phyloP scores from a whole-genome alignment of 2,113 vertebrate genomes.

The Bungarus multicinctus region DNA sequence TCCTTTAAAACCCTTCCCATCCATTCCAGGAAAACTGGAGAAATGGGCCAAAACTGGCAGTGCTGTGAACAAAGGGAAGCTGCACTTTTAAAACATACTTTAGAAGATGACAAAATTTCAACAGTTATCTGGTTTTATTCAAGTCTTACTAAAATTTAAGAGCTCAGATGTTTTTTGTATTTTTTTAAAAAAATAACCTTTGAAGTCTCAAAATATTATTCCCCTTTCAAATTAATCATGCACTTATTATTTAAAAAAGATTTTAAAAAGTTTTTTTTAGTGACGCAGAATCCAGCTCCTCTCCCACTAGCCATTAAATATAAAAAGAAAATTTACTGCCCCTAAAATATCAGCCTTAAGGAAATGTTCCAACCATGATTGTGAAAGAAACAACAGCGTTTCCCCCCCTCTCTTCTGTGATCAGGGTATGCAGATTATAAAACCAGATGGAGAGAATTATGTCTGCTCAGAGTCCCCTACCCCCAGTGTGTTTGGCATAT shows the following conservation, averaged over 20 bases:
- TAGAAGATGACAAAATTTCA: background rate
- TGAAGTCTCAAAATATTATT: slow-evolving; percentile 28
- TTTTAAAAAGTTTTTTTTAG: background rate
- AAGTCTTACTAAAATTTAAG: background rate
- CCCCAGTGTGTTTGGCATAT: slow-evolving; percentile 21
- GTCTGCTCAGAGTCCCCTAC: background rate
- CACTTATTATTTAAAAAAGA: slow-evolving; percentile 12
- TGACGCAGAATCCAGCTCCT: background rate
- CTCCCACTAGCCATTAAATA: background rate
- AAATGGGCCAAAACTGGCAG: background rate
- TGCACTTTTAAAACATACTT: background rate
- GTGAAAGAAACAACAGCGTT: background rate
- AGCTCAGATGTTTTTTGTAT: background rate
- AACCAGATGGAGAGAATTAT: slow-evolving; percentile 23
- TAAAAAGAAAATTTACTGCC: slow-evolving; percentile 12
- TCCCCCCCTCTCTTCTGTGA: background rate
- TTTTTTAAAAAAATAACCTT: background rate
- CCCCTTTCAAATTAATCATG: slow-evolving; percentile 19
- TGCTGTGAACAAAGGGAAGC: background rate
- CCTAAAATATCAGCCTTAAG: slow-evolving; percentile 28
- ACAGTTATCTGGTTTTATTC: background rate
- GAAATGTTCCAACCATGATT: background rate
- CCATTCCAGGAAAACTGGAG: background rate
- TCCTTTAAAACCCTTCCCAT: background rate
- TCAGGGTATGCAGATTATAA: slow-evolving; percentile 30